Conservation (phyloP, 2,113 vertebrate genomes). For the Tragelaphus scriptus region DNA sequence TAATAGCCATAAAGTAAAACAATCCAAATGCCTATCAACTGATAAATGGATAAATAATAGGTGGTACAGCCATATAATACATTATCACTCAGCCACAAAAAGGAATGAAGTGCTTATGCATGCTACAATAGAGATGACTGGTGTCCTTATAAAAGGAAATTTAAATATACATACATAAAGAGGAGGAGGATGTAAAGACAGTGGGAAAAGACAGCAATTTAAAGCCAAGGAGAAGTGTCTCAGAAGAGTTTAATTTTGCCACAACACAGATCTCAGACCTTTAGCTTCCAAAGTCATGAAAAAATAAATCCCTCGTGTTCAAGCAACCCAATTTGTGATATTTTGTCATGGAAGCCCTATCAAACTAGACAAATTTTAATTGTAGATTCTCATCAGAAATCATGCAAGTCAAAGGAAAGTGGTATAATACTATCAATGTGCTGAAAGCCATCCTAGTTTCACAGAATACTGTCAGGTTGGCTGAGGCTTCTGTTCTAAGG, state of each 20-base stretch:
- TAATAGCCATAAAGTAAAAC: neutral
- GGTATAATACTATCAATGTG: neutral
- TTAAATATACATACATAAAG: neutral
- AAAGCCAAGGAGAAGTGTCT: neutral
- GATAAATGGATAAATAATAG: neutral
- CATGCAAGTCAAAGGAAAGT: neutral
- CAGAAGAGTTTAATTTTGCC: neutral
- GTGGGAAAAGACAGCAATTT: neutral
- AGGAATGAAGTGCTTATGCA: neutral
- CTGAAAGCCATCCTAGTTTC: neutral
- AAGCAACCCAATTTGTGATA: neutral
- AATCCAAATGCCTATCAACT: neutral
- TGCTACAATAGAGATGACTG: neutral
- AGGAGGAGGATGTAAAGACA: neutral
- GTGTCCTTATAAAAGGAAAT: neutral
- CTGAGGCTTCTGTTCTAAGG: neutral
- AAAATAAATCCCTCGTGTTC: neutral
- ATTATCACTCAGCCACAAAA: neutral
- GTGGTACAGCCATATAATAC: neutral
- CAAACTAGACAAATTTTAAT: neutral
- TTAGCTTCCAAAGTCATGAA: neutral
- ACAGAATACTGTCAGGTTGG: neutral
- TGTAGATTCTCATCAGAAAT: neutral
- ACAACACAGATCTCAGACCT: neutral
- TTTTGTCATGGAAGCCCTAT: neutral